Evolutionary conservation across 2,797 vertebrate genomes (phyloP), one percentile per base, ranked within the genome.

Genomic region (Xenops minutus): DNA sequence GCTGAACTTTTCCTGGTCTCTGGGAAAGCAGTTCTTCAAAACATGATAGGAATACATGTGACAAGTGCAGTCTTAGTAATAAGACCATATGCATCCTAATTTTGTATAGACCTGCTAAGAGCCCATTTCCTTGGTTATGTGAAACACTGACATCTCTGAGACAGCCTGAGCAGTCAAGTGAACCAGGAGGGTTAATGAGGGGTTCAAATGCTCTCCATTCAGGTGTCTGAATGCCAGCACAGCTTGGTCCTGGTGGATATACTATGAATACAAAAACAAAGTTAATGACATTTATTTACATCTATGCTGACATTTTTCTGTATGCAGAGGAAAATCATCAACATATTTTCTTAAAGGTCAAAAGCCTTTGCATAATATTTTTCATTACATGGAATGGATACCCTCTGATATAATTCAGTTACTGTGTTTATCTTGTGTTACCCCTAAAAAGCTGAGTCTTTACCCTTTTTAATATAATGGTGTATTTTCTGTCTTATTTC

Each of bases 221-320:
- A 91, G 62, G n/a, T 62, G 48, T 34, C 83, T 91, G 39, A 92
- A 78, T 4, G 87, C 30, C n/a, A 82, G 62, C 86, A 72, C 26
- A 16, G 36, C 69, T 58, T 76, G 62, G 64, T 88, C 75, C 84
- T 94, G 58, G 30, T 62, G 86, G 94, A 91, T 83, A 82, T 14
- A 54, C 24, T 32, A 55, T 46, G 84, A 95, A 95, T 87, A 43
- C n/a, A 90, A 86, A 90, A 89, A 44, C 67, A 75, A 89, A 95
- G n/a, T 79, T 96, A 96, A 95, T 92, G 73, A 89, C 89, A 95
- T 93, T 96, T 71, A 97, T 97, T 97, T 94, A 93, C 68, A 94
- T 18, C 48, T 82, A 19, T 36, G 62, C 76, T 91, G 66, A 96
- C 92, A 95, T 92, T 97, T 97, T 91, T 95, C 56, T 67, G 78